phyloP scores from a whole-genome alignment of 1,140 invertebrate species.

The Halyomorpha halys region DNA sequence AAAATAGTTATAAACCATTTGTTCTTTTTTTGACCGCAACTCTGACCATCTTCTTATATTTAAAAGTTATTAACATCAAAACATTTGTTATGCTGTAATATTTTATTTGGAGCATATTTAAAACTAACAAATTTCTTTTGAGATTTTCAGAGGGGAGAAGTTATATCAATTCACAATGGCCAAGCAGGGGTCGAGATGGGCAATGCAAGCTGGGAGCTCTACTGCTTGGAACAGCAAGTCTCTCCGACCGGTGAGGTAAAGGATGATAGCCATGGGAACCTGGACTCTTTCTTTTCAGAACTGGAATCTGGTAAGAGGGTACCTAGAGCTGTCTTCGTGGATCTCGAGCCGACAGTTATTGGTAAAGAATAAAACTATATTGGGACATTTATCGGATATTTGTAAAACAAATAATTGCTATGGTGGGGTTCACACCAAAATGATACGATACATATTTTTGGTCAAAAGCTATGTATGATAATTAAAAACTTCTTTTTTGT shows the following conservation, averaged over 20 bases:
- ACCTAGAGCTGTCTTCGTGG: conserved; percentile 53
- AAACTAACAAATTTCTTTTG: not conserved
- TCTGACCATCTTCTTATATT: no score
- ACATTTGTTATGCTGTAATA: no score
- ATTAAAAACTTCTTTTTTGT: no score
- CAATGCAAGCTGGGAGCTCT: conserved; percentile 67
- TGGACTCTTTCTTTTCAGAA: conserved; percentile 45
- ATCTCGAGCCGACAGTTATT: conserved; percentile 57
- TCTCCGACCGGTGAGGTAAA: conserved; percentile 61
- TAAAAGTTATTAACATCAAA: no score
- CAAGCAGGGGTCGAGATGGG: conserved; percentile 81
- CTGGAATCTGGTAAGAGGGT: conserved; percentile 49
- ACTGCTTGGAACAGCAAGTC: conserved; percentile 58
- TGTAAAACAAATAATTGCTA: no score
- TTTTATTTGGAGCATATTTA: no score
- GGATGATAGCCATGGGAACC: conserved; percentile 60
- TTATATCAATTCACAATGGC: conserved; percentile 67
- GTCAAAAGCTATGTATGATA: no score
- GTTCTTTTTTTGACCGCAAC: no score
- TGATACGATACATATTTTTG: no score
- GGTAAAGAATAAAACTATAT: conserved; percentile 30
- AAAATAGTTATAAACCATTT: no score
- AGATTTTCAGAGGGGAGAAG: conserved; percentile 44
- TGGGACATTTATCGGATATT: no score
- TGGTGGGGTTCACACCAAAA: no score